Base-by-base conservation (phyloP, 2,113 vertebrate genomes). In the Saguinus midas region DNA sequence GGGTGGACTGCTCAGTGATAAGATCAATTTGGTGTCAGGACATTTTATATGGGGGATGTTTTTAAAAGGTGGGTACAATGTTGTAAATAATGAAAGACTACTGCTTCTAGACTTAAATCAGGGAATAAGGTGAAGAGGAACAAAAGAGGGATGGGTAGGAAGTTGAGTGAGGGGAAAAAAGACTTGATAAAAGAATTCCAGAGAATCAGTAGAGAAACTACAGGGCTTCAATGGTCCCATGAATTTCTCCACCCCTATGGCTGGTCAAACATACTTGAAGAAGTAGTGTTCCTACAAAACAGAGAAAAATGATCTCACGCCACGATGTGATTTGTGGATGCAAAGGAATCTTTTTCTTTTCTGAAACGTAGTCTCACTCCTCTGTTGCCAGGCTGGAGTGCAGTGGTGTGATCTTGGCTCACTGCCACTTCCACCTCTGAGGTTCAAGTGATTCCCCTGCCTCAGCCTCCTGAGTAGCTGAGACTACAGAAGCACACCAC, bases 91-190 rank as follows among this genome's bases (percentile, higher is more conserved):
- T 7, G 11, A 78, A 55, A 91, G 73, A 43, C 1, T 23, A 83
- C 1, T 55, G 21, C 66, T 89, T 88, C 68, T 93, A 57, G 12
- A 35, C 96, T 96, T 95, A 95, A 90, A 78, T 48, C 37, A n/a
- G 50, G 78, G 40, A 70, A 81, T 81, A 87, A 90, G 29, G 16
- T 84, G n/a, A 94, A 90, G 37, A 80, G 73, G 27, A 84, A 25
- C 20, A 52, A 66, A 87, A 13, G 48, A 95, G 32, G 32, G 7
- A 4, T 64, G 25, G 35, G 8, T 23, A 81, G 81, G 37, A 90
- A 85, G 20, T 18, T 78, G 20, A 87, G 12, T 8, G 13, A 45
- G 50, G 29, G 76, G 5, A 82, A n/a, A 27, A 72, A 92, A 48
- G 52, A 78, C 35, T 37, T 27, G 8, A 45, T 21, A 27, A 40